Base-by-base conservation (phyloP, 2,113 vertebrate species). In the Nothobranchius kuhntae region DNA sequence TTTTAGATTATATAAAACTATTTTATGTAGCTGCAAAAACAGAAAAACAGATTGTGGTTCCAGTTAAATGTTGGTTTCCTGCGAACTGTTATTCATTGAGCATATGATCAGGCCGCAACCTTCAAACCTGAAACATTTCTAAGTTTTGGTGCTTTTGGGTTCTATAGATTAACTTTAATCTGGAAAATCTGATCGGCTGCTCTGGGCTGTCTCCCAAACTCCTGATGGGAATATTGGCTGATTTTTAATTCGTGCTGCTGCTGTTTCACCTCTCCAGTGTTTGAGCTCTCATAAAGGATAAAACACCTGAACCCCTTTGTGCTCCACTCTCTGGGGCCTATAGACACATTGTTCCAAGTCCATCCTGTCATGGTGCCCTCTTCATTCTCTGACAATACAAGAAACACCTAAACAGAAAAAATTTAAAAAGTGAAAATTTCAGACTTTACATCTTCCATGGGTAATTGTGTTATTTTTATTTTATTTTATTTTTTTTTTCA, bases 141-240 rank as follows among this genome's bases (percentile, higher is more conserved):
- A 21, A 21, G 21, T 21, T 44, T 45, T 45, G 12, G 44, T 45
- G 44, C 6, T 45, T 63, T 6, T 40, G 6, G 38, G 38, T 40
- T 38, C 4, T 38, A 38, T 7, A 38, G 4, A 38, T 8, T 9
- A 9, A 40, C 38, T 40, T 6, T 7, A 40, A 40, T 40, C 38
- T 30, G 30, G 30, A 30, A 30, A 30, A 30, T 30, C 30, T 30
- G 30, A 30, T 30, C 55, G 45, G 47, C 47, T 58, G 38, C 45
- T 6, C 60, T 50, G 65, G 54, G 48, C 24, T 52, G 60, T 71
- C 64, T 66, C 55, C 47, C 56, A 47, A 67, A 14, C 61, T 66
- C 54, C 62, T 64, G 76, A 85, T 89, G 84, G 74, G 75, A 88
- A 88, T 82, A 85, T 64, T 79, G 73, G 81, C 53, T 14, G 4